A percentile compares a stretch with the other conserved stretches of the same genome.
Conservation (phyloP, 2,888 invertebrate species). For the Hypomecis atomaria region DNA sequence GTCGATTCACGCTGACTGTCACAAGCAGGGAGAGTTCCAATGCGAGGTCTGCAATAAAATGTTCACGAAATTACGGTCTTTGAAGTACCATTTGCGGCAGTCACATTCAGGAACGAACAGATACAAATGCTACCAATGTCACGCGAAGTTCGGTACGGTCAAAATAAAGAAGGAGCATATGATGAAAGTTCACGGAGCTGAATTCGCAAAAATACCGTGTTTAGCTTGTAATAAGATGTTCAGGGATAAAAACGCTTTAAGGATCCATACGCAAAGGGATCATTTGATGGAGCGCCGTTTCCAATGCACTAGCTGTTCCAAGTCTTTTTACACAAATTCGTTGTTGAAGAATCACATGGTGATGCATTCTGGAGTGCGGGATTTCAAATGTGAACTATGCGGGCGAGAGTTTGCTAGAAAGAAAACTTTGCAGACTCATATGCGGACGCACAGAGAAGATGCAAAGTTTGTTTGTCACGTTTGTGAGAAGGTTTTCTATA, state of each 20-base stretch:
- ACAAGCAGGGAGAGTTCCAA: slow-evolving; percentile 57
- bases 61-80: slow-evolving; percentile 70
- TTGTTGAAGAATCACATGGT: slow-evolving; percentile 53
- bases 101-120: slow-evolving; percentile 60
- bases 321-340: slow-evolving; percentile 46
- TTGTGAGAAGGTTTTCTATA: slow-evolving; percentile 17
- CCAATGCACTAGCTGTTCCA: slow-evolving; percentile 52
- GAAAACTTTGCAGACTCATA: slow-evolving; percentile 44
- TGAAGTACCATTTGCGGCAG: slow-evolving; percentile 69
- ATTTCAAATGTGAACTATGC: slow-evolving; percentile 50
- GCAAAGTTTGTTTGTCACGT: slow-evolving; percentile 46
- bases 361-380: slow-evolving; percentile 48
- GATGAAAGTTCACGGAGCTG: slow-evolving; percentile 25
- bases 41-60: slow-evolving; percentile 73
- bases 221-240: slow-evolving; percentile 55
- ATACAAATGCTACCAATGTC: slow-evolving; percentile 61
- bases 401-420: slow-evolving; percentile 47
- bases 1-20: slow-evolving; percentile 57
- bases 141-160: slow-evolving; percentile 47
- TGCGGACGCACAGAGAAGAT: slow-evolving; percentile 45
- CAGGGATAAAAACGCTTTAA: slow-evolving; percentile 41
- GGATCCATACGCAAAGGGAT: slow-evolving; percentile 51
- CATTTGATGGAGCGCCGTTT: slow-evolving; percentile 60
- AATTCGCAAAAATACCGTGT: slow-evolving; percentile 45
- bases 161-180: slow-evolving; percentile 43